Base-by-base conservation (phyloP, 2,888 invertebrate species). In the Griposia aprilina region DNA sequence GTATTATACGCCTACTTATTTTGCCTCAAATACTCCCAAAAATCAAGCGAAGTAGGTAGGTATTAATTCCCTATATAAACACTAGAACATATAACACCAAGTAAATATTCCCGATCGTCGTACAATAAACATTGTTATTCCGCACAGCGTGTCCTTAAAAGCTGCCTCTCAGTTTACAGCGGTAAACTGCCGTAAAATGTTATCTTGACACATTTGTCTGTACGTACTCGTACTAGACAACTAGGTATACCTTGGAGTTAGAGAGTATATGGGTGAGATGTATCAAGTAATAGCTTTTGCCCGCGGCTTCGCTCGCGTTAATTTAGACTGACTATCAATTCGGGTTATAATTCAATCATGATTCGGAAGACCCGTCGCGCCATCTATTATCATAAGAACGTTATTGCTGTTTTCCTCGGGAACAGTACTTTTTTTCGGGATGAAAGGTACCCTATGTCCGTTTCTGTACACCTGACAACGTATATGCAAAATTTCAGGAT, bases 121-220 rank as follows among this genome's bases (percentile, higher is more conserved):
- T 7, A 76, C 62, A 68, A 68, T 60, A 70, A 68, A 85, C 86
- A 88, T 89, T 88, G 89, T 82, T 87, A 87, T 87, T 88, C 88
- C 17, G 23, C 45, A 41, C 82, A 70, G 66, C 63, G 57, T 41
- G 50, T 69, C 66, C 68, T 65, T 84, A 87, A 88, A 80, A 88
- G 88, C 84, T 65, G 75, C 77, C 59, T 82, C 88, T 88, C 87
- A 36, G 55, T 30, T 87, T 87, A 78, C 87, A 66, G 63, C 67
- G 73, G 66, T 52, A 77, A 85, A 87, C 55, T 76, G 48, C 75
- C 80, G 77, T 88, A 78, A 82, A 84, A 87, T 82, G 76, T 80
- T 87, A 84, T 79, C 69, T 79, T 60, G 73, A 45, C 72, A 79
- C 69, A 78, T 76, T 85, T 76, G 50, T 73, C 65, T 83, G 66